Base-by-base conservation (phyloP, 2,888 invertebrate species). In the Erebia aethiops region DNA sequence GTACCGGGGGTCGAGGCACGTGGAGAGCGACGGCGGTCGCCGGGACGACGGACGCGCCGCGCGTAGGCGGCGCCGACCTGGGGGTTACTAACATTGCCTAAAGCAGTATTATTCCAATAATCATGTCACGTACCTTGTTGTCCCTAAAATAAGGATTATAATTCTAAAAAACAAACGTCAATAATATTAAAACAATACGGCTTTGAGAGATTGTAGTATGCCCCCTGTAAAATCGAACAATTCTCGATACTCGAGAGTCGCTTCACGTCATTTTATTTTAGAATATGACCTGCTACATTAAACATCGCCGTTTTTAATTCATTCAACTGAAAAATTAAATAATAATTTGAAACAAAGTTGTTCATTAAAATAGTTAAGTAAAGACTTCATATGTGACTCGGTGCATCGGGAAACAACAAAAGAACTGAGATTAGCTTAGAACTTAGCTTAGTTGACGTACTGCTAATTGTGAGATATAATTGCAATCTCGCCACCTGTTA, bases 1-100 rank as follows among this genome's bases (percentile, higher is more conserved):
- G 52, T 70, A 69, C 54, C 67, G 16, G 67, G 54, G 63, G 65
- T 58, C 68, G 70, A 67, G 76, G 69, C 76, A 76, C 82, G 84
- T 84, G 82, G 81, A 79, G 76, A 74, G 76, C 77, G 76, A 77
- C 74, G 89, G 86, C 87, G 88, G 90, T 91, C 86, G 82, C 88
- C 87, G 78, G 82, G 87, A 84, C 87, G 83, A 89, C 46, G 46
- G 83, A 89, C 46, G 13, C 46, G 46, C 46, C 89, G 83, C 71
- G 82, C 80, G 80, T 84, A 88, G 86, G 82, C 79, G 79, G 78
- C 76, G 78, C 81, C 87, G 83, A 80, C 82, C 84, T 35, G 35
- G 35, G 35, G 7, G 35, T 35, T 7, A 35, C 5, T 35, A 35
- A 0, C 35, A 35, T 35, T 7, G 35, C 35, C 0, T 35, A 35